Evolutionary conservation across 2,797 vertebrate genomes (phyloP), one percentile per base, ranked within the genome.

Genomic region (Oryzias dopingdopingensis): DNA sequence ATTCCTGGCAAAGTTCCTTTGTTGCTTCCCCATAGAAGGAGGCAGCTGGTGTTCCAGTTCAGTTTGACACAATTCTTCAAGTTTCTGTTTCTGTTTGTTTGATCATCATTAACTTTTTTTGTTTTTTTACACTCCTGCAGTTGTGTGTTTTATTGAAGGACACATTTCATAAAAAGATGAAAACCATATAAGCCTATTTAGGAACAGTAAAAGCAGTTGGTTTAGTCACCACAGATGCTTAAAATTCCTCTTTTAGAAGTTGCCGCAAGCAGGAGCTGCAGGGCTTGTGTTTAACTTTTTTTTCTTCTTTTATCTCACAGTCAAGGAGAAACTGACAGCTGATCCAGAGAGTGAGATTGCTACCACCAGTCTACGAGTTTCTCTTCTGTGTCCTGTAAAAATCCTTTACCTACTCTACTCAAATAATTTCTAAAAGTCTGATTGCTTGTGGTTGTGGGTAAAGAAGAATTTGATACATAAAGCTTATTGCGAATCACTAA

Each of bases 301-400:
- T 55, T 43, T 60, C 2, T 59, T 72, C 16, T 63, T 56, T 42
- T 53, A 70, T 91, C 84, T 73, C 5, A 64, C 86, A 99, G 97
- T 99, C 81, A 99, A 99, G 92, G 97, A 99, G 86, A 99, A 99
- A 57, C 85, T 98, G 76, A 98, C 96, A 1, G 96, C 96, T 0
- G 96, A 99, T 78, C 97, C 97, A 20, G 97, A 98, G 90, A 99
- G 97, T 78, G 97, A 99, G 91, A 99, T 98, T 37, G 97, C 97
- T 67, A 99, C 97, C 49, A 99, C 96, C 79, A 99, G 97, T 85
- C 90, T 99, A 73, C 92, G 97, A 81, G 97, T 99, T 65, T 98
- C 96, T 64, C 94, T 99, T 1, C 93, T 99, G 5, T 99, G 97
- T 91, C 97, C 96, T 76, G 97, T 98, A 93, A 93, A 90, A 84